Evolutionary conservation across 2,113 vertebrate genomes (phyloP), one percentile per base, ranked within the genome.

Genomic region (Formicarius rufipectus): DNA sequence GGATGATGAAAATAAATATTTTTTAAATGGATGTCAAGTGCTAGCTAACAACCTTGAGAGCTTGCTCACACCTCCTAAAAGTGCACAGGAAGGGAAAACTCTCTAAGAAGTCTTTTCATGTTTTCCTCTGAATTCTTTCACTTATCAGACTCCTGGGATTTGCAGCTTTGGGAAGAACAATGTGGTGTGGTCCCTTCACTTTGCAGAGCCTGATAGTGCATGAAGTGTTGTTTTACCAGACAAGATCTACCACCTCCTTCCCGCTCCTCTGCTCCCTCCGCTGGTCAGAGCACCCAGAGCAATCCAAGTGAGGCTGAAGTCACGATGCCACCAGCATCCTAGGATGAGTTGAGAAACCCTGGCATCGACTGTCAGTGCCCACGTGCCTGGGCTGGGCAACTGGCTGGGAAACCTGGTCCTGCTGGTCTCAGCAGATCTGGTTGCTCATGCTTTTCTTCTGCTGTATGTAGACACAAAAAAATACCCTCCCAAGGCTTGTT

Each of bases 231-330:
- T 63, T 80, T 78, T 39, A 27, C 31, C 50, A 74, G 49, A n/a
- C 10, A 68, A 68, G 49, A 62, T 22, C 47, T 28, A 66, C 9
- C 21, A 40, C 19, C 80, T 82, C 33, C 49, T 82, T 73, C 74
- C 49, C 49, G n/a, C 23, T 82, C 49, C 24, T 30, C n/a, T 15
- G 17, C n/a, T 27, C 6, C 12, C 42, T 53, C 35, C 0, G 0
- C 40, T 58, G 23, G 23, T 40, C 37, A 66, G 28, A 87, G n/a
- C 33, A 39, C 0, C 0, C 45, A 49, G 58, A 67, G 27, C 2
- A 0, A 63, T 33, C 49, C 33, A 47, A 73, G 27, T n/a, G 75
- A 42, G 4, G 2, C 52, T 27, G 55, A 69, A 11, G 60, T 88
- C 64, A 71, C 0, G 4, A 24, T 62, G 52, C 35, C 58, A 13